These are phyloP conservation scores for Danaus melanippus DNA, from an alignment of 1,140 invertebrate genomes.

Conservation along the genomic window DNA sequence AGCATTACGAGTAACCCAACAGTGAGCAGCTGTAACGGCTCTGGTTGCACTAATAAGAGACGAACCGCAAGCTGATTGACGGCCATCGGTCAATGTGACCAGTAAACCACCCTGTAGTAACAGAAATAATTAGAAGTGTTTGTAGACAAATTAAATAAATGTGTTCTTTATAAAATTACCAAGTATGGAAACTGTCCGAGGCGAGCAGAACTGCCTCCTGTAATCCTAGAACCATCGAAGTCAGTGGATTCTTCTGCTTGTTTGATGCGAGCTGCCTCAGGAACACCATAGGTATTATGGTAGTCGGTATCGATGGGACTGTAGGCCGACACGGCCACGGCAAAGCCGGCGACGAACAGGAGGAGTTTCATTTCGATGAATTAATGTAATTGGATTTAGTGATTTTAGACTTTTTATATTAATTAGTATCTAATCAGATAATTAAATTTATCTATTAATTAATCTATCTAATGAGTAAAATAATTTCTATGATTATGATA, in stretches of 20 bases:
- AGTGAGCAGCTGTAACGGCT: slow-evolving; percentile 15
- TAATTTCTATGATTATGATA: too few species aligned
- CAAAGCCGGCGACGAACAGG: slow-evolving; percentile 3
- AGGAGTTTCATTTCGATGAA: slow-evolving; percentile 9
- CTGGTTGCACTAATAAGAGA: slow-evolving; percentile 17
- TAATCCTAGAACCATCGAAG: slow-evolving; percentile 16
- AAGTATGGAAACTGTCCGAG: slow-evolving; percentile 27
- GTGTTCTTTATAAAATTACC: slow-evolving; percentile 12
- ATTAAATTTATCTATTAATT: too few species aligned
- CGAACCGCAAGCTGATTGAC: slow-evolving; percentile 16
- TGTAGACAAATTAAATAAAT: slow-evolving; percentile 2
- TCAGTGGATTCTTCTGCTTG: slow-evolving; percentile 6
- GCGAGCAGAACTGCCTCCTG: slow-evolving; percentile 12
- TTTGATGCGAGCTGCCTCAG: slow-evolving; percentile 6
- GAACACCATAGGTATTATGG: slow-evolving; percentile 18
- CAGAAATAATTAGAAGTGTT: slow-evolving; percentile 1
- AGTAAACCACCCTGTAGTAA: slow-evolving; percentile 16
- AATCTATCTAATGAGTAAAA: too few species aligned
- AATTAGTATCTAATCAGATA: too few species aligned
- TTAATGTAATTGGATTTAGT: too few species aligned
- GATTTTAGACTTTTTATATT: too few species aligned
- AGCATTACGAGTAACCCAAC: slow-evolving; percentile 9
- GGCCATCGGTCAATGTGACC: slow-evolving; percentile 6
- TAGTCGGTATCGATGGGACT: slow-evolving; percentile 24
- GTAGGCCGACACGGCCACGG: slow-evolving; percentile 6